Evolutionary conservation across 2,113 vertebrate genomes (phyloP).

Genomic region (Lichenostomus cassidix): DNA sequence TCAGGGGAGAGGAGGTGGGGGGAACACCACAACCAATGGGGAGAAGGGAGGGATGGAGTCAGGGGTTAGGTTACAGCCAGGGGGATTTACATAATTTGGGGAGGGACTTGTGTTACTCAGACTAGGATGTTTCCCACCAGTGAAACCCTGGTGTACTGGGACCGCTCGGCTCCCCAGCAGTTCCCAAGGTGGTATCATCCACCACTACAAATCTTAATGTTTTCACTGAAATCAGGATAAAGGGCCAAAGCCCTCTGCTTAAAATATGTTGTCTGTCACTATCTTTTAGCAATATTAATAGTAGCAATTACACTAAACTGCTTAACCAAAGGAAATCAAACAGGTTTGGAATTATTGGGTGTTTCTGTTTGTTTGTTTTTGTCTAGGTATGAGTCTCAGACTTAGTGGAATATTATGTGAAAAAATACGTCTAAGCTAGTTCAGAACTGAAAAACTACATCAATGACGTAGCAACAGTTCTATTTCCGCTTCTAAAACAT

Average conservation of each 20-base stretch:
- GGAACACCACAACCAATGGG: no score
- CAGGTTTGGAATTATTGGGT: accelerated
- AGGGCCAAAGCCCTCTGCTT: accelerated
- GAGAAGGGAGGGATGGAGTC: no score
- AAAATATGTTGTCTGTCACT: not conserved
- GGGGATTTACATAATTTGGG: no score
- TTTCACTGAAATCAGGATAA: not conserved
- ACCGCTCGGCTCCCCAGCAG: no score
- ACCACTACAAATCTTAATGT: no score
- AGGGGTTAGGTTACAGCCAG: no score
- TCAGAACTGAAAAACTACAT: not conserved
- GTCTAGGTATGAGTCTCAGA: not conserved
- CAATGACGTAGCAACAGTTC: not conserved
- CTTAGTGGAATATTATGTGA: not conserved
- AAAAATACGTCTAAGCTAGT: not conserved
- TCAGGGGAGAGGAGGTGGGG: no score
- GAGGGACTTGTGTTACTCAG: no score
- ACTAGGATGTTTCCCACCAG: no score
- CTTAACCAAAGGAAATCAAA: not conserved
- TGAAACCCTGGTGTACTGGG: no score
- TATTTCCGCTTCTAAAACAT: not conserved
- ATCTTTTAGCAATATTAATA: not conserved
- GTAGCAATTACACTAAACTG: not conserved
- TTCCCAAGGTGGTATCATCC: no score
- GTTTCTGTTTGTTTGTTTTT: not conserved